Conservation (phyloP, 2,797 vertebrate species). For the Thripadectes ignobilis region DNA sequence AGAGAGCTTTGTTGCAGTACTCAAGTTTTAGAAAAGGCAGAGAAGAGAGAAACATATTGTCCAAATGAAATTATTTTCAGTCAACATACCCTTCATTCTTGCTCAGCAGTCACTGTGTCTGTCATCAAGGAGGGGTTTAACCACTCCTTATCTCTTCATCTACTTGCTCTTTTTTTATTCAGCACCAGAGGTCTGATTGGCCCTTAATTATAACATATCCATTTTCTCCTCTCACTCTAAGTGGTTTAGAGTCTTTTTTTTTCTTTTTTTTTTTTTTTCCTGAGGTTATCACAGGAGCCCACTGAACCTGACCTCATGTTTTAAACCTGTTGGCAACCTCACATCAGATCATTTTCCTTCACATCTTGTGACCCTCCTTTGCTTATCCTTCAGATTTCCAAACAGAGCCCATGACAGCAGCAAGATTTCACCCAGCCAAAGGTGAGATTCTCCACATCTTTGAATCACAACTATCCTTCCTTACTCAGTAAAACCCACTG, state of each 20-base stretch:
- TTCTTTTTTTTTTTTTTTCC: not conserved
- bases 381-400: not conserved
- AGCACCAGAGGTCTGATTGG: not conserved
- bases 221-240: conserved; percentile 3
- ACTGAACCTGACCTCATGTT: not conserved
- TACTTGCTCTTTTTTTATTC: not conserved
- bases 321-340: not conserved
- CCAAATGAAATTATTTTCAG: not conserved
- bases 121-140: not conserved
- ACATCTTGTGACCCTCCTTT: not conserved
- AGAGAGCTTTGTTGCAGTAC: not conserved
- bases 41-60: not conserved
- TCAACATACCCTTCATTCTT: not conserved
- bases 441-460: not conserved
- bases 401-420: not conserved
- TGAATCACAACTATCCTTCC: not conserved
- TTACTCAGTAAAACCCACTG: not conserved
- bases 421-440: not conserved
- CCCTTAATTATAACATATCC: conserved; percentile 29
- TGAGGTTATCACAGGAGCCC: not conserved
- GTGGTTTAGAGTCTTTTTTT: not conserved
- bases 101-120: not conserved
- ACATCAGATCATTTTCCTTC: not conserved
- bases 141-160: not conserved
- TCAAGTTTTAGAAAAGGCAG: not conserved